Evolutionary conservation across 2,113 vertebrate genomes (phyloP).

Genomic region (Perca fluviatilis): DNA sequence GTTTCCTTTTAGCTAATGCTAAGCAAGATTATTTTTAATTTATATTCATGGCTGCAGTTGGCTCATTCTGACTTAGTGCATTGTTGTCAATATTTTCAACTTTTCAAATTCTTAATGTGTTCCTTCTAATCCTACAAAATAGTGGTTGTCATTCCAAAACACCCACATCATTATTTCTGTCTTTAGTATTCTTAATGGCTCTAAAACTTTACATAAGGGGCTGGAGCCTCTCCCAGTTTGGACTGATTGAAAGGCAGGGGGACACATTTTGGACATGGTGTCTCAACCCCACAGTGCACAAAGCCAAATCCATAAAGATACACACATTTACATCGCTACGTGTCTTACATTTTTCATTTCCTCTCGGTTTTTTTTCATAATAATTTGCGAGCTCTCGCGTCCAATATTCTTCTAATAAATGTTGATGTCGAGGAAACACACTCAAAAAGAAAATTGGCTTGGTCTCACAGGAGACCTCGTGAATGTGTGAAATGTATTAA

Average conservation of each 20-base stretch:
- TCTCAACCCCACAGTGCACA: neutral
- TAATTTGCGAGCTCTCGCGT: neutral
- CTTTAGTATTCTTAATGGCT: neutral
- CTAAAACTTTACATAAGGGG: neutral
- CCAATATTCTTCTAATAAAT: slow-evolving; percentile 52
- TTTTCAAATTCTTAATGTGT: neutral
- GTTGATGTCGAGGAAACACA: slow-evolving; percentile 14
- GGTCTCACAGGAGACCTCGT: slow-evolving; percentile 31
- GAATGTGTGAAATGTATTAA: slow-evolving; percentile 39
- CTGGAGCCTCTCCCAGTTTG: neutral
- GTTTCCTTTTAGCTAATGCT: slow-evolving; percentile 3
- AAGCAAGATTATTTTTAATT: slow-evolving; percentile 1
- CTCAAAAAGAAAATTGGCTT: slow-evolving; percentile 32
- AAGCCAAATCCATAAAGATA: slow-evolving; percentile 23
- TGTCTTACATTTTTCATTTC: slow-evolving; percentile 48
- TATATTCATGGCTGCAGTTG: neutral
- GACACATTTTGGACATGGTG: slow-evolving; percentile 28
- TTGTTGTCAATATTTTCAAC: slow-evolving; percentile 6
- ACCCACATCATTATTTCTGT: neutral
- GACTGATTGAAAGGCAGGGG: neutral
- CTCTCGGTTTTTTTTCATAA: neutral
- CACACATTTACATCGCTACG: slow-evolving; percentile 19
- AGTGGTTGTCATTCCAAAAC: neutral
- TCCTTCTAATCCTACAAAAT: neutral
- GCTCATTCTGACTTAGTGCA: neutral